Base-by-base conservation (phyloP, 2,797 vertebrate genomes). In the Alfaro cultratus region DNA sequence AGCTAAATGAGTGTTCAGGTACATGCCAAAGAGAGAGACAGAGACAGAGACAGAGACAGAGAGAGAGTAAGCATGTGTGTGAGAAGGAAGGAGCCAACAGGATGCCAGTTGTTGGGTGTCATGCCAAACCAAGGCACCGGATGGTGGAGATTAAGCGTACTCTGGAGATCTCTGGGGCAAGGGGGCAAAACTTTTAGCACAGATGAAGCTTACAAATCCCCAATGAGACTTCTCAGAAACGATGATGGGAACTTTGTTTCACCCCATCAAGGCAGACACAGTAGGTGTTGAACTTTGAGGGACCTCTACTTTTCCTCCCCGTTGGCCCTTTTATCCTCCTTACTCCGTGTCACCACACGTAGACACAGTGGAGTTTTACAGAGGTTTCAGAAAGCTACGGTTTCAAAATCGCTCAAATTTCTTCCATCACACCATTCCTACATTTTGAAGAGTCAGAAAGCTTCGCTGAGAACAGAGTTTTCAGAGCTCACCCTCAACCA, bases 141-240 rank as follows among this genome's bases (percentile, higher is more conserved):
- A 86, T 87, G 83, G 82, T 83, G 57, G 80, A 80, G 85, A 87
- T 92, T 90, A 89, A 84, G 74, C 45, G 18, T 77, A 11, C 74
- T 73, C 74, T 43, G 34, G 80, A 76, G 84, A 88, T 81, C 81
- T 82, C 60, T 76, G 77, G 67, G 36, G 72, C 49, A 85, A 45
- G 71, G 72, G 15, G 36, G 76, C 53, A 72, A 82, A 84, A 74
- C 41, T 12, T 73, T 83, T 29, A 79, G 74, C 47, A 29, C 36
- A 67, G 53, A 78, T 5, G 74, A 83, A 51, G 31, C 29, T 51
- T 39, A 34, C n/a, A 83, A 81, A 73, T 74, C 55, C 26, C 45
- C 31, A 0, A 1, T 34, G 16, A 1, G 18, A 53, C 74, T 39
- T 53, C 57, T 78, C 26, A 7, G 47, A 75, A 71, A 74, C 53